These are phyloP conservation scores for Drosophila melanocephala DNA, from an alignment of 2,888 invertebrate species.

Conservation along the genomic window DNA sequence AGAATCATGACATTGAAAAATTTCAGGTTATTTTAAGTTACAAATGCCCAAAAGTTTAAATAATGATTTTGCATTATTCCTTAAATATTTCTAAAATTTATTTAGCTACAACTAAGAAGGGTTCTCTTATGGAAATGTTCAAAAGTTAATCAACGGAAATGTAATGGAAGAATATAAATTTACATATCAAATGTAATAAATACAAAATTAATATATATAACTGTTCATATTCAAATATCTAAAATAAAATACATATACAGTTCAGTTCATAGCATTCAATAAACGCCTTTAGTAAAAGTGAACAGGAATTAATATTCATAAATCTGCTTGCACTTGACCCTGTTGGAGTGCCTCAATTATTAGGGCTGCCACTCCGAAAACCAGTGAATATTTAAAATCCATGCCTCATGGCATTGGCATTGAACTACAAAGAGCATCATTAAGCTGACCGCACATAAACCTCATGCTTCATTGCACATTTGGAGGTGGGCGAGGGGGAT, in stretches of 20 bases:
- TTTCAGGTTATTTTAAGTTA: too few species aligned
- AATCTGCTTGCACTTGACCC: slow-evolving; percentile 37
- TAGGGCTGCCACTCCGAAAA: slow-evolving; percentile 37
- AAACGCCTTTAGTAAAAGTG: background rate
- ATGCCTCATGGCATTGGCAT: slow-evolving; percentile 39
- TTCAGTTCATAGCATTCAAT: background rate
- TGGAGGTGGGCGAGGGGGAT: background rate
- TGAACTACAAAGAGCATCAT: slow-evolving; percentile 30
- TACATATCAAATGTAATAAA: background rate
- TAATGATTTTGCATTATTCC: background rate
- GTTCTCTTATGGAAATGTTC: too few species aligned
- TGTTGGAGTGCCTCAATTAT: slow-evolving; percentile 29
- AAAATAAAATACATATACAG: background rate
- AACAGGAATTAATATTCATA: slow-evolving; percentile 9
- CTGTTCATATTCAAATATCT: background rate
- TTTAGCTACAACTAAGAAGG: background rate
- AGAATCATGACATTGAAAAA: too few species aligned
- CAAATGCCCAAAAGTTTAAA: background rate
- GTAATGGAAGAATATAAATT: background rate
- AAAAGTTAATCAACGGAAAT: background rate
- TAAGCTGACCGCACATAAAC: slow-evolving; percentile 17
- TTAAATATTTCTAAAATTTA: background rate
- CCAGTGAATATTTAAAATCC: slow-evolving; percentile 16
- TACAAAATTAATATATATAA: background rate
- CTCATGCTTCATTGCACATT: slow-evolving; percentile 43